phyloP scores from a whole-genome alignment of 2,113 vertebrate species.

The Myotis lucifugus region DNA sequence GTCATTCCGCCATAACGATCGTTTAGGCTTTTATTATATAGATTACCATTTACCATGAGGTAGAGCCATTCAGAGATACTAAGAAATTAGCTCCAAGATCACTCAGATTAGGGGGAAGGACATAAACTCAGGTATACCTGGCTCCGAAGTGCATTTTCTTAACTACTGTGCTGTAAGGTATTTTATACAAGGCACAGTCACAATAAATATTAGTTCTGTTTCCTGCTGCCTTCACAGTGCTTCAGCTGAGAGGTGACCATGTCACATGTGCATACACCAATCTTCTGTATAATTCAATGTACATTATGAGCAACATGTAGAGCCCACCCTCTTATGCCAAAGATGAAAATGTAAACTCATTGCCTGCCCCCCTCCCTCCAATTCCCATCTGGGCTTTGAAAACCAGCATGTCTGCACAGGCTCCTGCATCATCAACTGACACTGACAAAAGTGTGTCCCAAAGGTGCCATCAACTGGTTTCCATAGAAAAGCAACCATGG shows the following conservation, averaged over 20 bases:
- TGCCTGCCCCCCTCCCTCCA: neutral
- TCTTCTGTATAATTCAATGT: neutral
- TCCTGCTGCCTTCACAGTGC: neutral
- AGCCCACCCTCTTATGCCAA: neutral
- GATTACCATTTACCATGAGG: neutral
- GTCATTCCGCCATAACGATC: too few relatives aligned
- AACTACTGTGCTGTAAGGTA: neutral
- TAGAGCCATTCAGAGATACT: slow-evolving; percentile 1
- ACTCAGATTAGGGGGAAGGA: neutral
- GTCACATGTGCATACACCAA: neutral
- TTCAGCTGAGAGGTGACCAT: neutral
- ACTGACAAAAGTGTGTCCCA: neutral
- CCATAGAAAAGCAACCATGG: neutral
- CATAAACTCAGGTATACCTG: neutral
- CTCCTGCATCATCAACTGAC: neutral
- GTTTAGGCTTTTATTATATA: too few relatives aligned
- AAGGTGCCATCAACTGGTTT: neutral
- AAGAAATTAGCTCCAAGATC: neutral
- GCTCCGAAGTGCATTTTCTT: slow-evolving; percentile 21
- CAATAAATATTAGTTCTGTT: slow-evolving; percentile 2
- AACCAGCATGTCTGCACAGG: neutral
- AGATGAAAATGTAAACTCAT: neutral
- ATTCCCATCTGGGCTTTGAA: neutral
- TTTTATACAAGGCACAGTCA: neutral
- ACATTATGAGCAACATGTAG: neutral